Evolutionary conservation across 2,888 invertebrate species (phyloP).

Genomic region (Temnothorax ravouxi): DNA sequence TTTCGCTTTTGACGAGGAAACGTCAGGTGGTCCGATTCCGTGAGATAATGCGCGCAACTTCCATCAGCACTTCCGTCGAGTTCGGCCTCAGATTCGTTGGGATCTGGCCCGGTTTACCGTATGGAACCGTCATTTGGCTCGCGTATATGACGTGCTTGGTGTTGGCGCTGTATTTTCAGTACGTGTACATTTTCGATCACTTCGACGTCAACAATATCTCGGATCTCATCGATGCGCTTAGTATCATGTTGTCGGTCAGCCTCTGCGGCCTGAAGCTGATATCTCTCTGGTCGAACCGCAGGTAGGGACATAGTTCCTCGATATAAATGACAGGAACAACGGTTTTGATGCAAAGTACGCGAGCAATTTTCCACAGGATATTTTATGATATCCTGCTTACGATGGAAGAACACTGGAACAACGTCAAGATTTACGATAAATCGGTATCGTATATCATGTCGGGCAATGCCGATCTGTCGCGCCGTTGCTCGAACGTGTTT

Average conservation of each 20-base stretch:
- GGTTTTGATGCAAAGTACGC: neutral
- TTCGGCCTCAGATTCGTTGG: constrained; percentile 36
- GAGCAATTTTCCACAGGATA: constrained; percentile 20
- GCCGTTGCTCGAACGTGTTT: constrained; percentile 35
- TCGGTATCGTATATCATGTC: constrained; percentile 7
- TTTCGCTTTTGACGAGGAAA: neutral
- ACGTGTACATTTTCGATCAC: constrained; percentile 30
- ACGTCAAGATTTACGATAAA: neutral
- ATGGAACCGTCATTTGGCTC: constrained; percentile 29
- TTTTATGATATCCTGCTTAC: constrained; percentile 37
- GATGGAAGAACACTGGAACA: constrained; percentile 35
- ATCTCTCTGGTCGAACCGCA: constrained; percentile 43
- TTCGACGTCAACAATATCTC: constrained; percentile 26
- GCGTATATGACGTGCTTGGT: constrained; percentile 23
- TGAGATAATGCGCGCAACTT: constrained; percentile 43
- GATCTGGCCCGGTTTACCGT: constrained; percentile 39
- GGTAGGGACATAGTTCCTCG: constrained; percentile 9
- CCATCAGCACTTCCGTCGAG: constrained; percentile 47
- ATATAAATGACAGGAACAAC: neutral
- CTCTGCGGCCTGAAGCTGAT: constrained; percentile 15
- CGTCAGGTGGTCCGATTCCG: neutral
- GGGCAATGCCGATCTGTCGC: constrained; percentile 38
- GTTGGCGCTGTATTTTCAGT: constrained; percentile 35
- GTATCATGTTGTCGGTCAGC: constrained; percentile 8
- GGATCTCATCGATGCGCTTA: constrained; percentile 34